Conservation (phyloP, 2,888 invertebrate genomes). For the Agriopis leucophaearia region DNA sequence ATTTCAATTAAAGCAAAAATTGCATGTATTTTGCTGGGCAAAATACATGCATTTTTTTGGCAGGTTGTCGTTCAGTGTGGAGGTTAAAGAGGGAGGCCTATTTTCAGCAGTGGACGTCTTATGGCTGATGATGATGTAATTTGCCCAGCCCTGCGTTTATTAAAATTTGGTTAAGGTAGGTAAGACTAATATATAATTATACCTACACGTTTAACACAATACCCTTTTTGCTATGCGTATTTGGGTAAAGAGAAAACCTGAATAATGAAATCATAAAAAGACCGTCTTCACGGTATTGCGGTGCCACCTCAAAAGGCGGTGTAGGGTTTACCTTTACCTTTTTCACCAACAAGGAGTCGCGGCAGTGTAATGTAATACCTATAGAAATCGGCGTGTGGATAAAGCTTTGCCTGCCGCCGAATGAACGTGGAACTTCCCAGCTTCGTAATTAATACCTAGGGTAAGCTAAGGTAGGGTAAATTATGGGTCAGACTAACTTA, state of each 20-base stretch:
- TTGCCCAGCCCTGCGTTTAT: too few species aligned
- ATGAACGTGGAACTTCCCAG: conserved; percentile 16
- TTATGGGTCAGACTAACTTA: neutral
- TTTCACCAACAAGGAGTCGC: conserved; percentile 36
- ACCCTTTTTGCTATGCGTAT: neutral
- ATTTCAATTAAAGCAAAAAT: too few species aligned
- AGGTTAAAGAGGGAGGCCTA: too few species aligned
- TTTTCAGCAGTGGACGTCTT: too few species aligned
- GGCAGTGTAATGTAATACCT: conserved; percentile 67
- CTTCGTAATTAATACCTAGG: conserved; percentile 20
- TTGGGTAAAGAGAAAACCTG: neutral
- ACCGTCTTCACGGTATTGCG: conserved; percentile 4
- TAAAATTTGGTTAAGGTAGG: neutral
- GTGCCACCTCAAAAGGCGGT: conserved; percentile 32
- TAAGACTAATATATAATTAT: neutral
- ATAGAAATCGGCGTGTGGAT: conserved; percentile 60
- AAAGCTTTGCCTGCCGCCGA: conserved; percentile 65
- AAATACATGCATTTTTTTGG: too few species aligned
- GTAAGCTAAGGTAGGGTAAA: too few species aligned
- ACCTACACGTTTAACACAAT: neutral
- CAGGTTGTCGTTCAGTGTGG: too few species aligned
- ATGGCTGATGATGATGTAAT: too few species aligned
- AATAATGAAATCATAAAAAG: conserved; percentile 23
- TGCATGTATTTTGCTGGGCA: too few species aligned
- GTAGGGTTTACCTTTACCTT: conserved; percentile 22